A percentile compares a stretch with the other conserved stretches of the same genome.
Evolutionary conservation across 2,113 vertebrate species (phyloP).

Genomic region (Xyrauchen texanus): DNA sequence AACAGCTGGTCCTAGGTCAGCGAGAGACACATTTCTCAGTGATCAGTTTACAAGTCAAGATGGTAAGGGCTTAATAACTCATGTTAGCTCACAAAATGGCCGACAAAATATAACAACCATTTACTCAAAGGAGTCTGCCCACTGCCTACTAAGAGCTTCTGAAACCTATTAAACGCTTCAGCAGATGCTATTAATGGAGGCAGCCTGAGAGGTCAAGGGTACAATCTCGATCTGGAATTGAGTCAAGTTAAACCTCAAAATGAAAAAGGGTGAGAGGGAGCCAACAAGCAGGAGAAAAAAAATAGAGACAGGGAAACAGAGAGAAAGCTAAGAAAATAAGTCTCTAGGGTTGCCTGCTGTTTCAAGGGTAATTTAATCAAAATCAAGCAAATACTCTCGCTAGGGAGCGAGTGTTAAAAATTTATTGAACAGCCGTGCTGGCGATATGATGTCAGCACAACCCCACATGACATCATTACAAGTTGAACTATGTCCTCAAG

Average conservation of each 20-base stretch:
- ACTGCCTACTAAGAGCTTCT: conserved; percentile 57
- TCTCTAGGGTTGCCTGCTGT: conserved; percentile 49
- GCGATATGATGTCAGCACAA: conserved; percentile 47
- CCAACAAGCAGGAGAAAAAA: conserved; percentile 36
- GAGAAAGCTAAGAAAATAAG: conserved; percentile 32
- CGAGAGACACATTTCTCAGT: conserved; percentile 41
- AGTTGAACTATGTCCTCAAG: background rate
- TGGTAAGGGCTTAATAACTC: conserved; percentile 56
- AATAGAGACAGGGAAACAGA: conserved; percentile 8
- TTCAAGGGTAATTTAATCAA: conserved; percentile 62
- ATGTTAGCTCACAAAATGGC: conserved; percentile 53
- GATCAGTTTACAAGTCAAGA: conserved; percentile 50
- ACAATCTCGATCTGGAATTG: conserved; percentile 57
- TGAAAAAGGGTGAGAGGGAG: conserved; percentile 44
- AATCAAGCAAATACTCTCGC: conserved; percentile 47
- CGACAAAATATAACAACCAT: conserved; percentile 57
- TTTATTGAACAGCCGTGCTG: conserved; percentile 46
- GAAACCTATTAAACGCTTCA: conserved; percentile 62
- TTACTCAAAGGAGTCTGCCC: conserved; percentile 54
- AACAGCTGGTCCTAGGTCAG: conserved; percentile 35
- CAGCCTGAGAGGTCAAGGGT: conserved; percentile 57
- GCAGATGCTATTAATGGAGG: conserved; percentile 57
- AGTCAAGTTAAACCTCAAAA: conserved; percentile 61
- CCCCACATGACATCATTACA: conserved; percentile 44
- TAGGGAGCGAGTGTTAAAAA: conserved; percentile 44